Base-by-base conservation (phyloP, 2,888 invertebrate genomes). In the Eristalis intricaria region DNA sequence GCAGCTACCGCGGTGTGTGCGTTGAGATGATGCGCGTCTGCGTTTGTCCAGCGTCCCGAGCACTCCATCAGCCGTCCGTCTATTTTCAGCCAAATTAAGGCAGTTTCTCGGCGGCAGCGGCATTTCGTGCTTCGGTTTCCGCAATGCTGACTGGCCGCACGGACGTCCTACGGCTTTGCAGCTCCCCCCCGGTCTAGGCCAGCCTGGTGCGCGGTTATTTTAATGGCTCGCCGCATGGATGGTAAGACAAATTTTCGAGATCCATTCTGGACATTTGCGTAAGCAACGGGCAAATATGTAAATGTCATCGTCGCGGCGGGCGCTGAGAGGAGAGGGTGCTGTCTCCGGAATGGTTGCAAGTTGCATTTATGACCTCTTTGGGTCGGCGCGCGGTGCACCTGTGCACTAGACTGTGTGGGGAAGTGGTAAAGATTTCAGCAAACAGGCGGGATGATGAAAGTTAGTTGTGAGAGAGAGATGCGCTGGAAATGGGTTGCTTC, bases 81-180 rank as follows among this genome's bases (percentile, higher is more conserved):
- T 79, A 84, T 84, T 83, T 87, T 87, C 79, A 87, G 50, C 79
- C 79, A 84, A 87, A 87, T 87, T 87, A 84, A 84, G 83, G 79
- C 76, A 79, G 75, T 87, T 80, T 70, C 71, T 60, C 76, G 75
- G 79, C 79, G 75, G 77, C 77, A 82, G 74, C 74, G 70, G 83
- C 75, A 86, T 77, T 86, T 74, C 75, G 66, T 79, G 26, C 26
- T 26, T 22, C 26, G 22, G 71, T 76, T 75, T 79, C 86, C 79
- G 66, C 40, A 29, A 79, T 71, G 79, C 79, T 74, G 79, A 83
- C 32, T 78, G 32, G 8, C 50, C 50, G 29, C 35, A 68, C 35
- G 35, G 26, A n/a, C 63, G 19, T 32, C 38, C 11, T n/a, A 13
- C 38, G 4, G 40, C 19, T 35, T 43, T 40, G 60, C 50, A 26